phyloP scores from a whole-genome alignment of 2,113 vertebrate species.

The Fukomys damarensis region DNA sequence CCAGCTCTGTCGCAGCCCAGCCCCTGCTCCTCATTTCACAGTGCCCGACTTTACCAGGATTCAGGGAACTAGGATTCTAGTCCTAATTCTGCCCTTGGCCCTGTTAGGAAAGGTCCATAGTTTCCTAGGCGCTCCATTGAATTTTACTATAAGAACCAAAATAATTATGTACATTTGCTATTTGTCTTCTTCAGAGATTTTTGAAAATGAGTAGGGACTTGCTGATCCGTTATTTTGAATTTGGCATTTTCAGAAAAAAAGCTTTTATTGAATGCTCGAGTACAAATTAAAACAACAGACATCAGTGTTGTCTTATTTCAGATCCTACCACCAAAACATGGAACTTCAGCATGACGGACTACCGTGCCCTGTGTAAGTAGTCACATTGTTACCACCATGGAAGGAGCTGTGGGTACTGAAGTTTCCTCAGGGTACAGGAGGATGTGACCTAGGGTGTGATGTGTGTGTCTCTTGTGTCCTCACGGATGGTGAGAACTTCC shows the following conservation, averaged over 20 bases:
- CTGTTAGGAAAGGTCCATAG: not conserved
- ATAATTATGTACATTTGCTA: not conserved
- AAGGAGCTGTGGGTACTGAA: not conserved
- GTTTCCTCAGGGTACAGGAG: not conserved
- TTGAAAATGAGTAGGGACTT: not conserved
- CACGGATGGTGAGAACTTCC: not conserved
- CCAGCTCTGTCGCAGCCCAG: not conserved
- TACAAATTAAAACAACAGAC: not conserved
- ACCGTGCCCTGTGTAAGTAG: constrained; percentile 91
- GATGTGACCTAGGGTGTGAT: not conserved
- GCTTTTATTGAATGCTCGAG: not conserved
- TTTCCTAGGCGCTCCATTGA: not conserved
- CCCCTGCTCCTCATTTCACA: not conserved
- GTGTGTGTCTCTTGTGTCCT: not conserved
- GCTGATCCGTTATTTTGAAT: not conserved
- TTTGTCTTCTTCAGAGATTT: not conserved
- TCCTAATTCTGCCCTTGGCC: not conserved
- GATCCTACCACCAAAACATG: constrained; percentile 93
- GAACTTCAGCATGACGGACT: constrained; percentile 94
- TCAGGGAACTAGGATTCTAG: not conserved
- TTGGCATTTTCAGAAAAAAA: not conserved
- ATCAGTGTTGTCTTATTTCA: constrained; percentile 81
- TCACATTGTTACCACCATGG: accelerated
- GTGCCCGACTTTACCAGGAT: not conserved
- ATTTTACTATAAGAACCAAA: not conserved